Evolutionary conservation across 2,797 vertebrate species (phyloP).

Genomic region (Pseudochirops cupreus): DNA sequence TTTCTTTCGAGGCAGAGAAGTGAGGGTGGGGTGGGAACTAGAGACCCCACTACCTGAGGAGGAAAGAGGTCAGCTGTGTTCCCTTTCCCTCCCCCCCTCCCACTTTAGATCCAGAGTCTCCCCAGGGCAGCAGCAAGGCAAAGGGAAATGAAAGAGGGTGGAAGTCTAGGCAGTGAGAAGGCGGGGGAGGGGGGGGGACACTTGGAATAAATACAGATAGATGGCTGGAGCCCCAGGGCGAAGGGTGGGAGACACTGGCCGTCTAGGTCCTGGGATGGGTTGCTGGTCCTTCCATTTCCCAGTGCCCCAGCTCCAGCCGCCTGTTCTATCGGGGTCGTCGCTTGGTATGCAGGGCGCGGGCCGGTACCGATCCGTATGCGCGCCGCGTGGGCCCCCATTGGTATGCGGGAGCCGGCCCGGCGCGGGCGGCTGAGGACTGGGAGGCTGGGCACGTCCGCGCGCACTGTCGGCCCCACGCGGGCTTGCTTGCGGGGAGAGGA

Average conservation of each 20-base stretch:
- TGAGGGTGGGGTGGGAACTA: background rate
- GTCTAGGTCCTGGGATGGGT: background rate
- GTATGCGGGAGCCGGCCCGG: constrained; percentile 82
- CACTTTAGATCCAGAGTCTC: background rate
- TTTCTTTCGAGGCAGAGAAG: background rate
- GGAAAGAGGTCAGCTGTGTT: constrained; percentile 14
- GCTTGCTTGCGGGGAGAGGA: background rate
- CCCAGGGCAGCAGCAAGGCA: background rate
- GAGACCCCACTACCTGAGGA: background rate
- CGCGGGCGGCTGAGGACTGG: constrained; percentile 78
- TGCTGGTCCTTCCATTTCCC: background rate
- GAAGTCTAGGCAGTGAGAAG: background rate
- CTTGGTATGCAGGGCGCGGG: constrained; percentile 78
- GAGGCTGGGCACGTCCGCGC: constrained; percentile 76
- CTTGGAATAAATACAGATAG: background rate
- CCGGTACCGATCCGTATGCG: constrained; percentile 81
- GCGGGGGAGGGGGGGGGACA: background rate
- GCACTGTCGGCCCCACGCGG: constrained; percentile 2
- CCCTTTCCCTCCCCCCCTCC: background rate
- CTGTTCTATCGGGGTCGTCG: constrained; percentile 69
- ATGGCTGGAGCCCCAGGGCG: background rate
- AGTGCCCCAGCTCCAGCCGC: constrained; percentile 48
- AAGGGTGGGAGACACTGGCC: constrained; percentile 6
- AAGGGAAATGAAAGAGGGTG: background rate
- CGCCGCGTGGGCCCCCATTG: constrained; percentile 81